Evolutionary conservation across 2,888 invertebrate genomes (phyloP).

Genomic region (Molorchus minor): DNA sequence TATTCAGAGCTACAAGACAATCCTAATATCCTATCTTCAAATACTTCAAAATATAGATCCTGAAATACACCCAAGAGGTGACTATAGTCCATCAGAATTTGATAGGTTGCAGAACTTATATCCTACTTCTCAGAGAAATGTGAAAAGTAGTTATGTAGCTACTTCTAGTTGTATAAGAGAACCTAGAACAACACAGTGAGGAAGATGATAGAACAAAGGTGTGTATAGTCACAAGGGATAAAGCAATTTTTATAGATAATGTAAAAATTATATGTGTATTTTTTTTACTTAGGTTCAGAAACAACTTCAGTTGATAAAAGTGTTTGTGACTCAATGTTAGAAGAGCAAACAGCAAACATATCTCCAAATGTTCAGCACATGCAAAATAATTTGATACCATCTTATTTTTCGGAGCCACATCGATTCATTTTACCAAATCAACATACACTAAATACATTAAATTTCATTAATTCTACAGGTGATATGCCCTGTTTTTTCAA

Average conservation of each 20-base stretch:
- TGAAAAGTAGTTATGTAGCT: slow-evolving; percentile 46
- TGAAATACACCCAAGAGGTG: slow-evolving; percentile 38
- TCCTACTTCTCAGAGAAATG: slow-evolving; percentile 50
- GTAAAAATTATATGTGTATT: background rate
- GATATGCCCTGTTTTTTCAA: slow-evolving; percentile 40
- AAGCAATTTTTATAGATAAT: background rate
- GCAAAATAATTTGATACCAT: slow-evolving; percentile 59
- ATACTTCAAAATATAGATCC: slow-evolving; percentile 38
- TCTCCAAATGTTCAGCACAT: slow-evolving; percentile 50
- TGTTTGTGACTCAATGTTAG: slow-evolving; percentile 66
- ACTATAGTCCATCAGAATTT: slow-evolving; percentile 40
- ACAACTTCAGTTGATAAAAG: slow-evolving; percentile 66
- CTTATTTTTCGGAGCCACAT: slow-evolving; percentile 55
- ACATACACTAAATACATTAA: slow-evolving; percentile 49
- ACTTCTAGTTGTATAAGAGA: slow-evolving; percentile 42
- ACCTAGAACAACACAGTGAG: slow-evolving; percentile 48
- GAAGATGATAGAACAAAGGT: slow-evolving; percentile 57
- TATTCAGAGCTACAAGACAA: slow-evolving; percentile 51
- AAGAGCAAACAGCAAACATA: slow-evolving; percentile 48
- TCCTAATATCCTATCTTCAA: slow-evolving; percentile 38
- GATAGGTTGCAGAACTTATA: slow-evolving; percentile 37
- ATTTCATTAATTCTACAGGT: slow-evolving; percentile 45
- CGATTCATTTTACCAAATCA: slow-evolving; percentile 50
- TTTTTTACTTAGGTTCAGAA: slow-evolving; percentile 61
- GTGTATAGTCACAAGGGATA: background rate